A percentile compares a stretch with the other conserved stretches of the same genome.
phyloP scores from a whole-genome alignment of 2,888 invertebrate genomes.

The Nesidiocoris tenuis region DNA sequence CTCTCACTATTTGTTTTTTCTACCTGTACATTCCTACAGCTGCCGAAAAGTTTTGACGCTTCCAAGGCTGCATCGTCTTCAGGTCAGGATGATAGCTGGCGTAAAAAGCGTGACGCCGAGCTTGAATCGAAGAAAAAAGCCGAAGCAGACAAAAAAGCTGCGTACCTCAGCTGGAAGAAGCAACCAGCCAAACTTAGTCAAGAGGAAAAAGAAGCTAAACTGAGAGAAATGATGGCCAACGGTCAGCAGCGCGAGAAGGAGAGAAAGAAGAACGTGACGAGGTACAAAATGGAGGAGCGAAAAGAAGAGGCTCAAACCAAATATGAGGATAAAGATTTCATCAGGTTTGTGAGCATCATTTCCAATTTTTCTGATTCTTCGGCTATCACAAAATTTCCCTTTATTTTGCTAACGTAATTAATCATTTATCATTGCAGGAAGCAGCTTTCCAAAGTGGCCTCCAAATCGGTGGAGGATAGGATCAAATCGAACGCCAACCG shows the following conservation, averaged over 20 bases:
- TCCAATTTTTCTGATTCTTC: no score
- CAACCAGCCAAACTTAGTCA: constrained; percentile 48
- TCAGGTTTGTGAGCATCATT: constrained; percentile 50
- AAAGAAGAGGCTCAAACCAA: constrained; percentile 46
- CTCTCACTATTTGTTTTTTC: no score
- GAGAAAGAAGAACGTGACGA: constrained; percentile 47
- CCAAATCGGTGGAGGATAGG: constrained; percentile 67
- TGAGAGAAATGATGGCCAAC: constrained; percentile 51
- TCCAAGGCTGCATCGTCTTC: constrained; percentile 2
- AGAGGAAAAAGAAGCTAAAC: constrained; percentile 49
- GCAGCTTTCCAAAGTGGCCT: constrained; percentile 25
- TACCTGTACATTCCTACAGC: constrained; percentile 13
- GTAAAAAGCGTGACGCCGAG: not conserved
- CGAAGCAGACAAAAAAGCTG: not conserved
- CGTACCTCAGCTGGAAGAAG: constrained; percentile 43
- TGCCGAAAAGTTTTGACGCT: constrained; percentile 12
- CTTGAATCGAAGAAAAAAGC: not conserved
- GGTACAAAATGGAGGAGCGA: constrained; percentile 47
- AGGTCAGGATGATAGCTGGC: not conserved
- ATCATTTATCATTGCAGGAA: constrained; percentile 11
- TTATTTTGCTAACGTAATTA: no score
- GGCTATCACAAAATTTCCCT: no score
- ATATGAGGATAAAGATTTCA: constrained; percentile 50
- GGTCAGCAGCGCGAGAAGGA: constrained; percentile 50
- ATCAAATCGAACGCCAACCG: constrained; percentile 86